Base-by-base conservation (phyloP, 2,113 vertebrate species). In the Sprattus sprattus region DNA sequence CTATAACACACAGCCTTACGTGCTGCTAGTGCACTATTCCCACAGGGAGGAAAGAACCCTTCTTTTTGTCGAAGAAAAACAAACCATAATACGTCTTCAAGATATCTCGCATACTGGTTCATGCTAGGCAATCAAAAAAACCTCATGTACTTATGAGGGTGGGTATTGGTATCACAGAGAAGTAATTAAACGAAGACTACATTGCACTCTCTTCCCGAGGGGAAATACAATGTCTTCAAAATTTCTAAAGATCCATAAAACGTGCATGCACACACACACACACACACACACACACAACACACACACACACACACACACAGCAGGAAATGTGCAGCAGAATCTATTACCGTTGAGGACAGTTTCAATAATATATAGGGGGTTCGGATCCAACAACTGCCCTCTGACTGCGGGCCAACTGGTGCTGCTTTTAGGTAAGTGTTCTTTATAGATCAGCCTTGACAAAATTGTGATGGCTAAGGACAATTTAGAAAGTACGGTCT, bases 1-100 rank as follows among this genome's bases (percentile, higher is more conserved):
- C 82, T 88, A 80, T 78, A 47, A 85, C 87, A 85, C 87, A 84
- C 88, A 87, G 83, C 32, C 52, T n/a, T 25, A 52, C 54, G 45
- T 44, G 57, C 83, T 45, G 71, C 67, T 78, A 39, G 39, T 54
- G 52, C 15, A 75, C 82, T 75, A 75, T 84, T 89, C 90, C 89
- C 89, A 85, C 86, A 60, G 49, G 28, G 64, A 85, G 82, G 80
- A 45, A 49, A 52, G 32, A 22, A 20, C 13, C 7, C 45, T 84
- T 47, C 18, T 25, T 28, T 46, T 13, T 47, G 32, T 78, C 83
- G 8, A n/a, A 71, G 64, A 71, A 25, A 75, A 45, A 28, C n/a
- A 75, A 25, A 49, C 60, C 22, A 71, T 47, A 47, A 71, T 71
- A 67, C 11, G 64, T 32, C 64, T 71, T 32, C 25, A 71, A 32